Evolutionary conservation across 2,113 vertebrate species (phyloP).

Genomic region (Saccopteryx leptura): DNA sequence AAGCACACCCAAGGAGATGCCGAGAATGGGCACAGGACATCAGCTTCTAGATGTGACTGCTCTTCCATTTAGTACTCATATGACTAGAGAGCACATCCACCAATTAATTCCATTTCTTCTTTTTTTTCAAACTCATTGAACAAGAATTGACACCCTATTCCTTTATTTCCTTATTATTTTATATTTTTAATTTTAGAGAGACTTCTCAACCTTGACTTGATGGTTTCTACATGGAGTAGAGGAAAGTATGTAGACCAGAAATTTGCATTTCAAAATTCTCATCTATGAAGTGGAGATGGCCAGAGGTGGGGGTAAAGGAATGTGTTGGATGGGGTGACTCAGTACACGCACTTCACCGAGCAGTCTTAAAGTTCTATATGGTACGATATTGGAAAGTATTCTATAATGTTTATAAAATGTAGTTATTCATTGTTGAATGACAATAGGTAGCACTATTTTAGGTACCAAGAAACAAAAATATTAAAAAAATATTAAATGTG

Average conservation of each 20-base stretch:
- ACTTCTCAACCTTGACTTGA: neutral
- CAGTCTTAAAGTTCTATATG: neutral
- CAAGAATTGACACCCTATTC: neutral
- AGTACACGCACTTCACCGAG: neutral
- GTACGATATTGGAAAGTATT: neutral
- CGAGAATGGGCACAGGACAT: neutral
- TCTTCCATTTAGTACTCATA: neutral
- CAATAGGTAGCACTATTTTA: neutral
- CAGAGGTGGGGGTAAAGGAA: neutral
- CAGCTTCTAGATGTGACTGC: neutral
- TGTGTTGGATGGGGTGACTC: too few relatives aligned
- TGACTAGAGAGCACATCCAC: neutral
- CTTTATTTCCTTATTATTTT: neutral
- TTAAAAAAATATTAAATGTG: neutral
- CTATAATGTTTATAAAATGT: neutral
- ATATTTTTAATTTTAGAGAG: neutral
- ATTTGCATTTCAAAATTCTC: slow-evolving; percentile 11
- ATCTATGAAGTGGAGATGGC: neutral
- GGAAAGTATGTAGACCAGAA: neutral
- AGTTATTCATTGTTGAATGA: neutral
- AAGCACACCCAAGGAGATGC: neutral
- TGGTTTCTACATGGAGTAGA: neutral
- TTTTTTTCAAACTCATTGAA: neutral
- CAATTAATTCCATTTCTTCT: neutral
- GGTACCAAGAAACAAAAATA: neutral